Conservation (phyloP, 2,888 invertebrate species). For the Euzetes globulus region DNA sequence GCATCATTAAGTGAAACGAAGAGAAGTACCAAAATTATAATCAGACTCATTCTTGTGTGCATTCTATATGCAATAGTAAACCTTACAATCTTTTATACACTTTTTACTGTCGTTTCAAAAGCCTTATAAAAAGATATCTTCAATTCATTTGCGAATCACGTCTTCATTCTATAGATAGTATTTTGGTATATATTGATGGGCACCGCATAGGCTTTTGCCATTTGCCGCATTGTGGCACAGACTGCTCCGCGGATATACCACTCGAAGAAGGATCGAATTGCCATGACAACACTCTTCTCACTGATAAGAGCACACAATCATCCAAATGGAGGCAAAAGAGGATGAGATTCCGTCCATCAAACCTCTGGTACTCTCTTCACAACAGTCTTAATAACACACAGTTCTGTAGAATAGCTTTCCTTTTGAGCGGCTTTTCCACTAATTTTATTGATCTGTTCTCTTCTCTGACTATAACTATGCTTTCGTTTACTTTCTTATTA, state of each 20-base stretch:
- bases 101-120: neutral
- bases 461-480: neutral
- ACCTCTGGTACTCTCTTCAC: neutral
- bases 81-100: neutral
- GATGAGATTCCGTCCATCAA: slow-evolving; percentile 2
- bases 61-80: neutral
- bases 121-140: neutral
- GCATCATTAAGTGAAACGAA: slow-evolving; percentile 25
- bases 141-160: slow-evolving; percentile 8
- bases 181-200: neutral
- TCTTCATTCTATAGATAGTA: slow-evolving; percentile 1
- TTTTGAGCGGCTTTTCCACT: slow-evolving; percentile 21
- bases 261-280: neutral
- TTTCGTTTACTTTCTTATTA: neutral
- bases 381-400: slow-evolving; percentile 14
- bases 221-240: slow-evolving; percentile 24
- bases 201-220: slow-evolving; percentile 25
- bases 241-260: slow-evolving; percentile 9
- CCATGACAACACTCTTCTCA: slow-evolving; percentile 1
- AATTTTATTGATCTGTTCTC: slow-evolving; percentile 17
- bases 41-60: slow-evolving; percentile 7
- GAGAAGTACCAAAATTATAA: neutral
- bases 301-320: slow-evolving; percentile 10
- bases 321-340: neutral
- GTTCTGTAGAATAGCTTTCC: slow-evolving; percentile 16